These are phyloP conservation scores for Agapornis roseicollis DNA, from an alignment of 2,113 vertebrate species.

Conservation along the genomic window DNA sequence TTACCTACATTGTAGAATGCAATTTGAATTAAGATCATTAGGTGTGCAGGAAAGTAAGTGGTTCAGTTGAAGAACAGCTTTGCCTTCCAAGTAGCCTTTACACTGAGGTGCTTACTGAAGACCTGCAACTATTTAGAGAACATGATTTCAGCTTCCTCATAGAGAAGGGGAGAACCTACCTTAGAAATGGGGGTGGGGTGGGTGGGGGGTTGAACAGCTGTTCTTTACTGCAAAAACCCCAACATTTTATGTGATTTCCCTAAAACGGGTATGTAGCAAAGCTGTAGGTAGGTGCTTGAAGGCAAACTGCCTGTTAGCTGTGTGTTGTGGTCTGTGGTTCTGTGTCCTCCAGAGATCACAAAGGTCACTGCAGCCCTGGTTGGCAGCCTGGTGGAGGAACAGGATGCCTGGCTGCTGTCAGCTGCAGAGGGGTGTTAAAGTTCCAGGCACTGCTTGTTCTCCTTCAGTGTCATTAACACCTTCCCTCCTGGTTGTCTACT, in stretches of 20 bases:
- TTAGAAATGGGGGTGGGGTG: neutral
- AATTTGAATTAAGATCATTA: neutral
- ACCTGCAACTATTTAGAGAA: neutral
- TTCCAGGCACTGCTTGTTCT: neutral
- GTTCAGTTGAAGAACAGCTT: neutral
- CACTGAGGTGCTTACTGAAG: neutral
- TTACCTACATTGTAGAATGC: neutral
- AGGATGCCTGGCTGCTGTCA: neutral
- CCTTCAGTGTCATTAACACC: rapidly evolving
- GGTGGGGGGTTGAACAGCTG: neutral
- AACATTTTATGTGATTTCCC: neutral
- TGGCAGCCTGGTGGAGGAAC: neutral
- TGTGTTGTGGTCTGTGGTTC: neutral
- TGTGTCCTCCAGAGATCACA: neutral
- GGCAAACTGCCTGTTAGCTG: neutral
- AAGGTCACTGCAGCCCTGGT: neutral
- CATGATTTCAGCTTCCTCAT: neutral
- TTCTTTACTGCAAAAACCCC: neutral
- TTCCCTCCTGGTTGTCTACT: neutral
- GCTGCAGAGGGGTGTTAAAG: neutral
- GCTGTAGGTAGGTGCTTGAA: neutral
- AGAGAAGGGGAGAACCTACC: neutral
- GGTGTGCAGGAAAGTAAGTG: neutral
- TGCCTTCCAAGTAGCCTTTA: neutral
- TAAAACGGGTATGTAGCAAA: no score